Conservation (phyloP, 53 echinoderm and acorn worm species). For the Pentamera pediparva region DNA sequence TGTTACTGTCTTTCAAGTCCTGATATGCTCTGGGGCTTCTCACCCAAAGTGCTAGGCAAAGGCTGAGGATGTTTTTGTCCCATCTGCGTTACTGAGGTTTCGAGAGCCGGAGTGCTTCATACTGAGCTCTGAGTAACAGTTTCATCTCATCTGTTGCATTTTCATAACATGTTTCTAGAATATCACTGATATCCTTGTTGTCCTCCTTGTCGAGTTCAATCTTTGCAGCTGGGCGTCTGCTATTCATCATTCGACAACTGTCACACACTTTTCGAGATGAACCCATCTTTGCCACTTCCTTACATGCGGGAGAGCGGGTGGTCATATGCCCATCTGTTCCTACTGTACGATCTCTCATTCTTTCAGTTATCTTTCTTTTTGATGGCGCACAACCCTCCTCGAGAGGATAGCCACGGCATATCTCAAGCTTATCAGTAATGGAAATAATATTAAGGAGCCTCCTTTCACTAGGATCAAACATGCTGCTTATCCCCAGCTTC, state of each 20-base stretch:
- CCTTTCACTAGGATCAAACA: not conserved
- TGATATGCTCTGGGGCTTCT: conserved; percentile 4
- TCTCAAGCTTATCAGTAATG: not conserved
- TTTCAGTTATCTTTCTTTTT: too few species aligned
- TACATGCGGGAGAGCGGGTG: too few species aligned
- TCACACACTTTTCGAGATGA: too few species aligned
- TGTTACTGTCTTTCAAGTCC: not conserved
- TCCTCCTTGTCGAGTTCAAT: too few species aligned
- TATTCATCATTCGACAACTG: too few species aligned
- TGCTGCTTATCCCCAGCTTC: not conserved
- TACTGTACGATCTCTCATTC: too few species aligned
- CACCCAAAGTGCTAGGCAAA: conserved; percentile 17
- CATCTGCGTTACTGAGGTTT: not conserved
- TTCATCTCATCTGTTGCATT: conserved; percentile 21
- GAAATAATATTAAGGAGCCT: not conserved
- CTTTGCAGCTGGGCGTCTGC: too few species aligned
- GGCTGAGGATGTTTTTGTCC: not conserved
- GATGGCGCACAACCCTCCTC: not conserved
- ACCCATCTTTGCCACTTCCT: too few species aligned
- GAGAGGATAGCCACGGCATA: not conserved
- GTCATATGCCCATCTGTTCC: not conserved
- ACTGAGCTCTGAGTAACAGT: not conserved
- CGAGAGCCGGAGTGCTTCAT: conserved; percentile 4
- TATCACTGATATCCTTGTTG: conserved; percentile 2
- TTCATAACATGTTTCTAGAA: not conserved